phyloP scores from a whole-genome alignment of 2,797 vertebrate genomes.

The Furcifer pardalis region DNA sequence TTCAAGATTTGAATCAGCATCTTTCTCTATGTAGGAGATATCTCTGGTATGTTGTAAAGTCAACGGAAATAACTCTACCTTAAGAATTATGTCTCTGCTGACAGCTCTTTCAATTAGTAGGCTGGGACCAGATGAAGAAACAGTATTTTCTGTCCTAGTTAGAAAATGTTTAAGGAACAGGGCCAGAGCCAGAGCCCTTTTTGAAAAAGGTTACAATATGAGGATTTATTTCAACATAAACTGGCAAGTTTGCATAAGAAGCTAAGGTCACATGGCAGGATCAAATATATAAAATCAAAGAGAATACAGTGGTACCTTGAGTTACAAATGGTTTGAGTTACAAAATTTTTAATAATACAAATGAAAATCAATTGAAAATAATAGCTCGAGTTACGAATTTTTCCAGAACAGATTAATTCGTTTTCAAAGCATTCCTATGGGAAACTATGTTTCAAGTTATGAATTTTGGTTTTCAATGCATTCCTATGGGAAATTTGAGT shows the following conservation, averaged over 20 bases:
- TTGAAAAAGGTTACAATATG: neutral
- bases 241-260: neutral
- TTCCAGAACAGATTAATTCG: too few relatives aligned
- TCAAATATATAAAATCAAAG: neutral
- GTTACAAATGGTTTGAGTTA: too few relatives aligned
- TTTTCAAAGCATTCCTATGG: too few relatives aligned
- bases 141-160: neutral
- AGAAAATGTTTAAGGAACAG: constrained; percentile 36
- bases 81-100: constrained; percentile 1
- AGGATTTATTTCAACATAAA: neutral
- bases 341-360: too few relatives aligned
- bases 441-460: too few relatives aligned
- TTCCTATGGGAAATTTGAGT: too few relatives aligned
- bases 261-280: neutral
- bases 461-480: too few relatives aligned
- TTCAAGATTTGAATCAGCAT: constrained; percentile 26
- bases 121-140: neutral
- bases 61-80: constrained; percentile 6
- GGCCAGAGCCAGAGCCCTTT: neutral
- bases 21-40: neutral
- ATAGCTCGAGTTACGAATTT: too few relatives aligned
- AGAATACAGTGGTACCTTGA: too few relatives aligned
- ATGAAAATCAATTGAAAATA: too few relatives aligned
- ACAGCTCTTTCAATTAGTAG: constrained; percentile 23
- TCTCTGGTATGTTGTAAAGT: neutral